Percentiles rank a stretch among this genome's conserved stretches.
phyloP scores from a whole-genome alignment of 2,888 invertebrate genomes.

The Drosophila buzzatii region DNA sequence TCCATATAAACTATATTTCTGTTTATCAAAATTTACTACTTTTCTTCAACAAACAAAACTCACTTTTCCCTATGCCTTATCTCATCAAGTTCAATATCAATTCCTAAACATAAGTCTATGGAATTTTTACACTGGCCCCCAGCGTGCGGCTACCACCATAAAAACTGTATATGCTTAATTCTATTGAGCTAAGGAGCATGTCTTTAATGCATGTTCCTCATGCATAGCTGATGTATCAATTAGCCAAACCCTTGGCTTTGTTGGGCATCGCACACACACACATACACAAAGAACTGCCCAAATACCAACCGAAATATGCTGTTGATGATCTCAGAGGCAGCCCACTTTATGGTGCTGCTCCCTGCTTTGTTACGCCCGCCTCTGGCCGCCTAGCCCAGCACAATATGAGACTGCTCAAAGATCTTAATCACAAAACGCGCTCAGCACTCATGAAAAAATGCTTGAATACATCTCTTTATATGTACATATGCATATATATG shows the following conservation, averaged over 20 bases:
- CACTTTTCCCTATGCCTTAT: not conserved
- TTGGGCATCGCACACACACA: constrained; percentile 1
- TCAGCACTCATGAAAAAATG: constrained; percentile 27
- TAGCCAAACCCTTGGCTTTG: constrained; percentile 57
- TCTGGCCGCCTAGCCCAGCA: constrained; percentile 24
- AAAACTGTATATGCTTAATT: not conserved
- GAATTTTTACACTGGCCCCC: constrained; percentile 15
- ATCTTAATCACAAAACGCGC: constrained; percentile 70
- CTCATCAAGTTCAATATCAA: too few species aligned
- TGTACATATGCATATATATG: not conserved
- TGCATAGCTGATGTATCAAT: constrained; percentile 59
- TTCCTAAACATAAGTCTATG: not conserved
- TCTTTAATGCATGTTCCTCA: constrained; percentile 44
- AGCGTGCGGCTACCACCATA: constrained; percentile 24
- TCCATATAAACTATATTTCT: not conserved
- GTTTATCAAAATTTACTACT: too few species aligned
- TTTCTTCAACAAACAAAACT: not conserved
- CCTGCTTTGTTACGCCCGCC: constrained; percentile 54
- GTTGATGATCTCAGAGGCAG: constrained; percentile 74
- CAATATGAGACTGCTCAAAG: constrained; percentile 50
- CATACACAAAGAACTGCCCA: constrained; percentile 33
- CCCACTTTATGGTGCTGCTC: constrained; percentile 56
- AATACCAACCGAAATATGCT: not conserved
- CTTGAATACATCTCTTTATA: constrained; percentile 4
- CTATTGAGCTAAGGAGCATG: constrained; percentile 3